phyloP scores from a whole-genome alignment of 1,140 invertebrate species.

The Harpegnathos saltator region DNA sequence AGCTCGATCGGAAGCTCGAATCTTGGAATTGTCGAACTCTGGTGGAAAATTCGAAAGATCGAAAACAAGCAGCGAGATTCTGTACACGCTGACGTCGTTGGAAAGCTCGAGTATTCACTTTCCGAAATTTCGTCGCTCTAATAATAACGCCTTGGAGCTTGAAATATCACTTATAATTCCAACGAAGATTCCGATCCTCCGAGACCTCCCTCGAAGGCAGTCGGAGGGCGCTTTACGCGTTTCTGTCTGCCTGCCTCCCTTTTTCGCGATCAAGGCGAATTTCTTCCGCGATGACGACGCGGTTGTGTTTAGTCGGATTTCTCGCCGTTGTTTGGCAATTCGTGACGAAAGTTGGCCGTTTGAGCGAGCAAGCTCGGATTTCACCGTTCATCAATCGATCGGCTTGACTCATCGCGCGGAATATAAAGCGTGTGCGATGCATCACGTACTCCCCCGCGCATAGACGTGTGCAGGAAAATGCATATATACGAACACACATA shows the following conservation, averaged over 20 bases:
- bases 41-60: no score
- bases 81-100: no score
- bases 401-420: conserved; percentile 55
- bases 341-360: conserved; percentile 28
- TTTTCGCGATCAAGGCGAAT: background rate
- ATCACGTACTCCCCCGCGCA: background rate
- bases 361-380: conserved; percentile 44
- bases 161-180: no score
- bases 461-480: background rate
- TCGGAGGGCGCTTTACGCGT: background rate
- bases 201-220: no score
- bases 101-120: no score
- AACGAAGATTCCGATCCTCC: no score
- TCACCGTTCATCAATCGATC: conserved; percentile 63
- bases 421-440: conserved; percentile 52
- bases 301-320: background rate
- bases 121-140: no score
- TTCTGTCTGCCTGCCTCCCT: background rate
- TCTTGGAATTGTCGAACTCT: no score
- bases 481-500: background rate
- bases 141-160: no score
- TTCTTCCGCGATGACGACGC: background rate
- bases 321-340: conserved; percentile 32
- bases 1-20: no score
- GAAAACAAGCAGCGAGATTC: no score